Base-by-base conservation (phyloP, 92 coral and sea anemone genomes). In the Phenganax marumi region DNA sequence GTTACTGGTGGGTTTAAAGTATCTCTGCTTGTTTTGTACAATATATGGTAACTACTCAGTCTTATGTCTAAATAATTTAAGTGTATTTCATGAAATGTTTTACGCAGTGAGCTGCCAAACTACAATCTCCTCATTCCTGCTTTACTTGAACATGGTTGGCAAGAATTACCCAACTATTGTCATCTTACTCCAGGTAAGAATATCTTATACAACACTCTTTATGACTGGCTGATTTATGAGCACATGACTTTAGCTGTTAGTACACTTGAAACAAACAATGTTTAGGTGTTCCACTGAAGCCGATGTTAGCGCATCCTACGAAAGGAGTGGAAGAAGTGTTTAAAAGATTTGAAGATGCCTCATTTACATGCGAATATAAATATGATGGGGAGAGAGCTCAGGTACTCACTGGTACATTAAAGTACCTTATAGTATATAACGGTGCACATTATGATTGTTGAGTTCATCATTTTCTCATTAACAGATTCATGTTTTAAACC, bases 311-410 rank as follows among this genome's bases (percentile, higher is more conserved):
- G 0, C 98, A 95, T 61, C 98, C 98, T 33, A 92, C 99, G 17
- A 96, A 96, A 26, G 99, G 97, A 25, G 97, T 95, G 1, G 89
- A 91, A 0, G 99, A 92, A 79, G 97, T 96, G 0, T 88, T 96
- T 51, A 96, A 95, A 77, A 80, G 98, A 49, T 95, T 95, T 88
- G 98, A 95, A 56, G 91, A 91, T 85, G 97, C 96, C 43, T 93
- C 97, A 0, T 95, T 95, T 81, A 95, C 98, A 9, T 95, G 98
- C 84, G 98, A 95, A 85, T 95, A 85, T 69, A 95, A 95, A 68
- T 95, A 95, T 71, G 98, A 95, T 68, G 98, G 98, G 11, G 98
- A 95, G 74, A 84, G 98, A 71, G 98, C 98, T 10, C 98, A 95
- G 93, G 98, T 95, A 10, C 43, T 33, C 5, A 5, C 43, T 33